Percentiles rank a stretch among this genome's conserved stretches.
Evolutionary conservation across 2,797 vertebrate genomes (phyloP).

Genomic region (Buphagus erythrorhynchus): DNA sequence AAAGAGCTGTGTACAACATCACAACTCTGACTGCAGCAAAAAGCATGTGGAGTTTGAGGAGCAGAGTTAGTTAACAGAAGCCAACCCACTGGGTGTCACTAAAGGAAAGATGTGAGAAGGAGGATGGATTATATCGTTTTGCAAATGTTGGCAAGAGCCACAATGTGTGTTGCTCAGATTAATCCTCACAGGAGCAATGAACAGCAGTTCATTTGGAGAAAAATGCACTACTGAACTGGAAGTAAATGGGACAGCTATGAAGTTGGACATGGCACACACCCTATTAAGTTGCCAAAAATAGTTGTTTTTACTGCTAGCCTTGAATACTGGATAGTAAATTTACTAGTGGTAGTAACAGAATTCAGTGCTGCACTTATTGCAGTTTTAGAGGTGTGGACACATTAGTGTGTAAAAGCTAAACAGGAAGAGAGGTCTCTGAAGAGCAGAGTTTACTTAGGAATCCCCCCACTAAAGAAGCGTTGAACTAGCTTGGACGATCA

Average conservation of each 20-base stretch:
- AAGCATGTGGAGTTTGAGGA: neutral
- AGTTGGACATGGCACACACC: neutral
- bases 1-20: neutral
- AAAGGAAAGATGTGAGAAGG: constrained; percentile 14
- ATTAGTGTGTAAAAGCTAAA: neutral
- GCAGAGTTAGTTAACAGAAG: neutral
- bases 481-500: neutral
- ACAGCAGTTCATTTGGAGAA: neutral
- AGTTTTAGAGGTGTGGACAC: neutral
- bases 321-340: neutral
- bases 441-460: neutral
- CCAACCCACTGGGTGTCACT: constrained; percentile 4
- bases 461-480: neutral
- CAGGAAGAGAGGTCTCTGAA: neutral
- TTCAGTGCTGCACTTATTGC: neutral
- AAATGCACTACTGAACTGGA: neutral
- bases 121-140: neutral
- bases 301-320: neutral
- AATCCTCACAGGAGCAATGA: neutral
- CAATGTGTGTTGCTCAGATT: neutral
- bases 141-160: neutral
- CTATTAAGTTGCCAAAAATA: neutral
- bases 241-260: neutral
- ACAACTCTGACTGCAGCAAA: neutral
- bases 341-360: neutral